Percentiles rank a stretch among this genome's conserved stretches.
Evolutionary conservation across 30 jellyfish, hydroid and myxozoan genomes (phyloP).

Genomic region (Rhopilema esculentum): DNA sequence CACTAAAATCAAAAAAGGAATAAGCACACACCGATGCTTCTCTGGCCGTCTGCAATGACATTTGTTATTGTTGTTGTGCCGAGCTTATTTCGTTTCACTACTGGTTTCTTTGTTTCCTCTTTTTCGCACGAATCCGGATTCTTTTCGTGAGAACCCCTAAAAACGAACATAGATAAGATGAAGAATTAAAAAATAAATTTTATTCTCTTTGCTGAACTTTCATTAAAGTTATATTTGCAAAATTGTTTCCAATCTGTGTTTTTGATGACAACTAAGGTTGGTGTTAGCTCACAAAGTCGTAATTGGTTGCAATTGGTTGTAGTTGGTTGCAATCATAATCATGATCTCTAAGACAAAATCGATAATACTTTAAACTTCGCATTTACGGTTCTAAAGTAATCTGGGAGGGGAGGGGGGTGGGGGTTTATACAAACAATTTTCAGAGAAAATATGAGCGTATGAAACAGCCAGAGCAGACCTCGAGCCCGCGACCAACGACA

Average conservation of each 20-base stretch:
- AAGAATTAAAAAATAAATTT: neutral
- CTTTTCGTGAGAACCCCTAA: neutral
- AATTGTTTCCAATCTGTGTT: no score
- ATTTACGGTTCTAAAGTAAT: no score
- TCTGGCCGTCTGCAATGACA: slow-evolving; percentile 22
- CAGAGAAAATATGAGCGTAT: neutral
- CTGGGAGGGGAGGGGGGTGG: slow-evolving; percentile 4
- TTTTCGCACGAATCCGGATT: neutral
- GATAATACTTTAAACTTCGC: no score
- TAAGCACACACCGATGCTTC: slow-evolving; percentile 31
- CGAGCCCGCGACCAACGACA: no score
- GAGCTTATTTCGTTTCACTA: slow-evolving; percentile 68
- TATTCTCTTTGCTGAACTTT: no score
- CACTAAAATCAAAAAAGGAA: neutral
- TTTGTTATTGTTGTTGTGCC: slow-evolving; percentile 89
- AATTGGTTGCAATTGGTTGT: no score
- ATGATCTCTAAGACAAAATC: no score
- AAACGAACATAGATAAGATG: neutral
- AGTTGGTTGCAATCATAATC: no score
- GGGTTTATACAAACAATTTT: neutral
- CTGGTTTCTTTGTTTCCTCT: slow-evolving; percentile 60
- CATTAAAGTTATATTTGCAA: no score
- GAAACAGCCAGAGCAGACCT: no score
- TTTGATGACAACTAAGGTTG: no score
- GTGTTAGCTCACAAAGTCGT: no score